Base-by-base conservation (phyloP, 2,113 vertebrate genomes). In the Phrynocephalus versicolor region DNA sequence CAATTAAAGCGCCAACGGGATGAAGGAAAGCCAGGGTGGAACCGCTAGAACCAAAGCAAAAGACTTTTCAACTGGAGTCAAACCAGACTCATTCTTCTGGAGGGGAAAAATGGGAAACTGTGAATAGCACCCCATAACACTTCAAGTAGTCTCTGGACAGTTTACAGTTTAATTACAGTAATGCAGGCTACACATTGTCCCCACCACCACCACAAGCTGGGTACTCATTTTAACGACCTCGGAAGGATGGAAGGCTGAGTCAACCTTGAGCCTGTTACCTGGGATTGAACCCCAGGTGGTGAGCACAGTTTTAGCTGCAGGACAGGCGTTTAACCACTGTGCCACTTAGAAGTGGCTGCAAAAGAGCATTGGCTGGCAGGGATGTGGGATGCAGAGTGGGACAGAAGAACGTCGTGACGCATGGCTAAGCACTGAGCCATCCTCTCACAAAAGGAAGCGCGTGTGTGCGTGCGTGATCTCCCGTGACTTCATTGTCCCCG, bases 371-470 rank as follows among this genome's bases (percentile, higher is more conserved):
- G 35, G 51, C 25, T 3, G 3, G 82, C 6, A 13, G 0, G 0
- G 35, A 81, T 85, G 60, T 1, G 57, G 64, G 25, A 67, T 6
- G 64, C 1, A 10, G 27, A 10, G 57, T 5, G 8, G 19, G 79
- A 0, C 9, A 27, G n/a, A n/a, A 21, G 3, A 12, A 3, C 0
- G 0, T 51, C 14, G 3, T 14, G 13, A 15, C 9, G 71, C 60
- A 18, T 67, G 71, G 69, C 9, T 27, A 74, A 58, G 73, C 77
- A 35, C 13, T 0, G n/a, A 82, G 72, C 62, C 35, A 13, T 45
- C 39, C 7, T 0, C 39, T 2, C 1, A 30, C 0, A 15, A n/a
- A 64, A 83, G 30, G 70, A 1, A 0, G 12, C 2, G 30, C 3
- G 58, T 12, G 15, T 14, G 72, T 5, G 39, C 39, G 14, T 13